Evolutionary conservation across 2,113 vertebrate species (phyloP).

Genomic region (Centropristis striata): DNA sequence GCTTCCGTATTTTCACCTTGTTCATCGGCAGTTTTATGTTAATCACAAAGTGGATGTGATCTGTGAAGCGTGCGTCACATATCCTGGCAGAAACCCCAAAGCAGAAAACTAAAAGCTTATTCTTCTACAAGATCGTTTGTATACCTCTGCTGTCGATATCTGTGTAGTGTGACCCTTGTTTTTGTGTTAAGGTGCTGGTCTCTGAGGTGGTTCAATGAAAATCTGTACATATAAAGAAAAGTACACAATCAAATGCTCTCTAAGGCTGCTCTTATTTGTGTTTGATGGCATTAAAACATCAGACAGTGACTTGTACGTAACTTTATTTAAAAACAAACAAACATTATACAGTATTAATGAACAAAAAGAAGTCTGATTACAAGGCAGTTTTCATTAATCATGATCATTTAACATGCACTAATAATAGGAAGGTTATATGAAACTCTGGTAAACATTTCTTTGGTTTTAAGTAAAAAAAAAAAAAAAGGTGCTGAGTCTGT

Average conservation of each 20-base stretch:
- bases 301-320: neutral
- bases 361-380: no score
- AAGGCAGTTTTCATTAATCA: no score
- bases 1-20: no score
- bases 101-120: conserved; percentile 81
- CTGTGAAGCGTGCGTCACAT: conserved; percentile 11
- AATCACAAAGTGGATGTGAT: conserved; percentile 9
- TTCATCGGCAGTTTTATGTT: conserved; percentile 34
- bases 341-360: neutral
- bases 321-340: neutral
- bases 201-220: conserved; percentile 75
- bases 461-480: conserved; percentile 1
- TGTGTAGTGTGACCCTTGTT: conserved; percentile 85
- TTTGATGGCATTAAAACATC: neutral
- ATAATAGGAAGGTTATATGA: neutral
- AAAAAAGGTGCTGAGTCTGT: no score
- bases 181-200: conserved; percentile 82
- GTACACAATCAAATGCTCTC: conserved; percentile 71
- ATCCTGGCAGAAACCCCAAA: conserved; percentile 51
- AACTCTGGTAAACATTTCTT: neutral
- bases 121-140: conserved; percentile 85
- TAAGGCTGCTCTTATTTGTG: conserved; percentile 37
- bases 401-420: neutral
- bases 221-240: conserved; percentile 83
- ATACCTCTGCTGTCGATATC: conserved; percentile 79